These are phyloP conservation scores for Dreissena rostriformis DNA, from an alignment of 1,140 invertebrate genomes.

Conservation along the genomic window DNA sequence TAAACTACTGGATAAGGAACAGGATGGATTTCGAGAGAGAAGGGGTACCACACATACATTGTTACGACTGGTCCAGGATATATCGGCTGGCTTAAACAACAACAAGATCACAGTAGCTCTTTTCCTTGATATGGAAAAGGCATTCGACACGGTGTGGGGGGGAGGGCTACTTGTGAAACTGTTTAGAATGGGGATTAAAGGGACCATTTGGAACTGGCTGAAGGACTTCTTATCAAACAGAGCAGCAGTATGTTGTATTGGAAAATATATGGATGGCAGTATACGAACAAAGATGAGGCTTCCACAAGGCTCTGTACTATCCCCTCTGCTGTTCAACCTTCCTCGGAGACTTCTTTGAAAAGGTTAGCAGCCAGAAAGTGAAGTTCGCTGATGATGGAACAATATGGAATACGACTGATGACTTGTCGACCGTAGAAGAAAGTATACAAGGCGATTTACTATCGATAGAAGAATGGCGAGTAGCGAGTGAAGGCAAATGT, in stretches of 20 bases:
- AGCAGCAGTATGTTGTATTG: background rate
- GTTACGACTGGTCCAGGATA: background rate
- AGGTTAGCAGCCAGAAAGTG: background rate
- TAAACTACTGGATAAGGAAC: conserved; percentile 12
- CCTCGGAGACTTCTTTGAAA: conserved; percentile 14
- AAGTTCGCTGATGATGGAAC: conserved; percentile 46
- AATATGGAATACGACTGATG: conserved; percentile 12
- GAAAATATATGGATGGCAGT: background rate
- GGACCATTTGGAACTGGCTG: conserved; percentile 34
- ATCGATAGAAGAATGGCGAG: conserved; percentile 4
- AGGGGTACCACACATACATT: conserved; percentile 2
- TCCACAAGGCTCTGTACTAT: conserved; percentile 22
- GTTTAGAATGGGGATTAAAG: background rate
- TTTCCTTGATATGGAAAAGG: conserved; percentile 33
- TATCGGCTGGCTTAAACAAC: background rate
- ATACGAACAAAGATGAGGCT: background rate
- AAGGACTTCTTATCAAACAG: conserved; percentile 11
- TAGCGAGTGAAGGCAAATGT: conserved; percentile 29
- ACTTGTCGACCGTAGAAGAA: background rate
- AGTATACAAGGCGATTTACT: background rate
- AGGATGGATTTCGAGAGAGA: conserved; percentile 16
- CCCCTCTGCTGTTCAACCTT: conserved; percentile 34
- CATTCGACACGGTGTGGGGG: conserved; percentile 24
- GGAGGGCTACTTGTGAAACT: conserved; percentile 1
- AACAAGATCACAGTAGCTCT: background rate